phyloP scores from a whole-genome alignment of 2,888 invertebrate genomes.

The Drosophila eohydei region DNA sequence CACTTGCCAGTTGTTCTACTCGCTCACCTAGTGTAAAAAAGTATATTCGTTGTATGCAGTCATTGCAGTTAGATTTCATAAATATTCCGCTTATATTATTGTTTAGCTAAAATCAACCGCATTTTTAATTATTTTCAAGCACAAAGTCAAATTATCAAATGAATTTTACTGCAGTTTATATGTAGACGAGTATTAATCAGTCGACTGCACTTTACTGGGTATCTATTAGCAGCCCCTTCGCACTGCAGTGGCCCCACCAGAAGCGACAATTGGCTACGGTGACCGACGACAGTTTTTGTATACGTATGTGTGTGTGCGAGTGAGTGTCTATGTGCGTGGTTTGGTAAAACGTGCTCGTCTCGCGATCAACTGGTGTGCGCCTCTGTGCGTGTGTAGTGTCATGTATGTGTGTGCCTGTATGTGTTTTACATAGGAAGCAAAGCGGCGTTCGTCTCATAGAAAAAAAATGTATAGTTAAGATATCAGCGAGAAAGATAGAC shows the following conservation, averaged over 20 bases:
- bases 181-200: not conserved
- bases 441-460: slow-evolving; percentile 9
- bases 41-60: not conserved
- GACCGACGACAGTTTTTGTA: slow-evolving; percentile 38
- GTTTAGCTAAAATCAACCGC: not conserved
- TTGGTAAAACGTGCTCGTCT: slow-evolving; percentile 34
- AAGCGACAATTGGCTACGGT: slow-evolving; percentile 19
- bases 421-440: slow-evolving; percentile 18
- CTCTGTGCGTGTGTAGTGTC: not conserved
- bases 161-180: not conserved
- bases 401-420: not conserved
- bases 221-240: not conserved
- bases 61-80: no score
- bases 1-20: slow-evolving; percentile 48
- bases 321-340: not conserved
- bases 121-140: not conserved
- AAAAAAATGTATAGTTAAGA: slow-evolving; percentile 3
- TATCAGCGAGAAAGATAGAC: slow-evolving; percentile 6
- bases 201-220: not conserved
- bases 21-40: not conserved
- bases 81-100: no score
- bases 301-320: not conserved
- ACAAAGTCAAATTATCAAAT: not conserved
- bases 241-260: slow-evolving; percentile 3
- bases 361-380: slow-evolving; percentile 5